Evolutionary conservation across 2,797 vertebrate species (phyloP), one percentile per base, ranked within the genome.

Genomic region (Tachyglossus aculeatus): DNA sequence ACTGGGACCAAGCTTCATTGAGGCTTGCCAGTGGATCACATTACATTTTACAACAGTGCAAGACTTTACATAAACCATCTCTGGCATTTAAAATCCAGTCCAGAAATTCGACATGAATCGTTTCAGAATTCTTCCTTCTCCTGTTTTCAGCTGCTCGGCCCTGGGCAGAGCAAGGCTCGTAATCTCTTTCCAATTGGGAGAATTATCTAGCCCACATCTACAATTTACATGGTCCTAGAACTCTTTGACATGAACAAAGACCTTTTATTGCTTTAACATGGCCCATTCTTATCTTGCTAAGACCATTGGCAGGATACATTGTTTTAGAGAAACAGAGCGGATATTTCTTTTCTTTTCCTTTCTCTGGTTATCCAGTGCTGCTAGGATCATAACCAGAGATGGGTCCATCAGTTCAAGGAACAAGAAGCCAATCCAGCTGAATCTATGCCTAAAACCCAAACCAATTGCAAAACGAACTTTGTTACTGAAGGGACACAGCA

Each of bases 31-130:
- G 85, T 84, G 84, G 88, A 88, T 92, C 81, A 81, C 88, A 89
- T 91, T 92, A 89, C 89, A 88, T 89, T 91, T 92, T 90, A 92
- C 88, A 92, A 87, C 88, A 89, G 85, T 82, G 78, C 52, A 58
- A 89, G 88, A 77, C 84, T 92, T 90, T 86, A 87, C 86, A 88
- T 89, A 91, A 93, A 92, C 88, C 90, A 90, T 92, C 92, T 85
- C 78, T 83, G 92, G 90, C 89, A 92, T 92, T 71, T 89, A 86
- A 88, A 91, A 91, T 84, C 74, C 86, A 80, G 86, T 88, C 91
- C 92, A 93, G 89, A 89, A 72, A 90, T 90, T 92, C 38, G 58
- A 90, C 92, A 92, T 88, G 90, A 89, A 89, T 81, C 52, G 24
- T 90, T 91, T 83, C 75, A 75, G 85, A 90, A 88, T 83, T 80